Percentiles rank a stretch among this genome's conserved stretches.
Evolutionary conservation across 2,797 vertebrate species (phyloP).

Genomic region (Uromys caudimaculatus): DNA sequence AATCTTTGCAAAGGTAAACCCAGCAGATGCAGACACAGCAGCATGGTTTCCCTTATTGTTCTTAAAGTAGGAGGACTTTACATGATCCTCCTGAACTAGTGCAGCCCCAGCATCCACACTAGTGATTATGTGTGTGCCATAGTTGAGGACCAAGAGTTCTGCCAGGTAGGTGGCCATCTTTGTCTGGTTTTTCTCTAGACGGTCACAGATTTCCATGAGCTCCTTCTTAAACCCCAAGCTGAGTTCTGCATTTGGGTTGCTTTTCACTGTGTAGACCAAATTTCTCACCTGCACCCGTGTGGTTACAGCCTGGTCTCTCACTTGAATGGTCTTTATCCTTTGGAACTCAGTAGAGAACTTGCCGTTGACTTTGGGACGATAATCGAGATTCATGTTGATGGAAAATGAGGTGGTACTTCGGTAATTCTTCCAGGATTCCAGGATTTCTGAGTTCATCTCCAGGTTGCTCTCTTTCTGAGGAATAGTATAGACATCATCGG

Average conservation of each 20-base stretch:
- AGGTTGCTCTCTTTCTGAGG: slow-evolving; percentile 92
- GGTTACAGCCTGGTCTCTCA: slow-evolving; percentile 89
- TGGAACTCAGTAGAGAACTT: slow-evolving; percentile 92
- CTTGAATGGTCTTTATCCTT: slow-evolving; percentile 93
- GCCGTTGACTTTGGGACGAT: slow-evolving; percentile 87
- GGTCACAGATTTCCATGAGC: slow-evolving; percentile 89
- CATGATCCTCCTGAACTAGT: slow-evolving; percentile 93
- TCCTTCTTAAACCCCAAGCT: slow-evolving; percentile 89
- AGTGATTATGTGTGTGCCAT: slow-evolving; percentile 93
- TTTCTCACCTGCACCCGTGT: slow-evolving; percentile 93
- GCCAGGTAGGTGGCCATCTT: slow-evolving; percentile 90
- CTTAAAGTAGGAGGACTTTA: slow-evolving; percentile 89
- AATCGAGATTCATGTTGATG: slow-evolving; percentile 91
- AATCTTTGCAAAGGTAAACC: slow-evolving; percentile 88
- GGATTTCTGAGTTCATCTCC: slow-evolving; percentile 93
- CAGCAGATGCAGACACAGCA: slow-evolving; percentile 86
- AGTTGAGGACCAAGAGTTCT: slow-evolving; percentile 93
- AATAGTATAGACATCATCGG: slow-evolving; percentile 93
- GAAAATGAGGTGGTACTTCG: slow-evolving; percentile 89
- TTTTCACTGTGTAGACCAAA: slow-evolving; percentile 91
- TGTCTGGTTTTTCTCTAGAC: slow-evolving; percentile 95
- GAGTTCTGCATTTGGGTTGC: slow-evolving; percentile 88
- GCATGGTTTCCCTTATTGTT: slow-evolving; percentile 78
- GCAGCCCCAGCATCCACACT: slow-evolving; percentile 91
- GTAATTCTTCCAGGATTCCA: slow-evolving; percentile 92